Evolutionary conservation across 1,140 invertebrate genomes (phyloP).

Genomic region (Orchestia grillus): DNA sequence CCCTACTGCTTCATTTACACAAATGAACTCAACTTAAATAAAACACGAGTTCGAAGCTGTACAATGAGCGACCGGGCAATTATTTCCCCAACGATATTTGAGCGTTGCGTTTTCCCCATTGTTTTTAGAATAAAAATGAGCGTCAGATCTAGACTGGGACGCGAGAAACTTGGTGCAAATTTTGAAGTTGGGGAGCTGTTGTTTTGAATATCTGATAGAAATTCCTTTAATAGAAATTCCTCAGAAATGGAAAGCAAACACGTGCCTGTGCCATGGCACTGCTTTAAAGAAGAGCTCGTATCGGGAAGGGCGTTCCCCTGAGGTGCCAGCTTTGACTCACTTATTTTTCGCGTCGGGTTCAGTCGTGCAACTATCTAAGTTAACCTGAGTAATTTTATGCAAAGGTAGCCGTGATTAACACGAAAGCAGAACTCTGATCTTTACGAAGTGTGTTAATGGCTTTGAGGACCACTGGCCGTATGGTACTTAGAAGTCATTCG

Average conservation of each 20-base stretch:
- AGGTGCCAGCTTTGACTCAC: neutral
- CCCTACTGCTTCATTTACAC: neutral
- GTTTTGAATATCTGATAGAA: neutral
- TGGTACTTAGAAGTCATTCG: too few species aligned
- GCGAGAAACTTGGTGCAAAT: neutral
- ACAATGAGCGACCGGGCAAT: neutral
- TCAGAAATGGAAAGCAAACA: neutral
- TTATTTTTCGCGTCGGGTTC: neutral
- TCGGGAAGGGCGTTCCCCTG: neutral
- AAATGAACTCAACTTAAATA: neutral
- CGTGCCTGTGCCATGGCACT: neutral
- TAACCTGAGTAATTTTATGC: neutral
- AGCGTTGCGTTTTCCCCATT: neutral
- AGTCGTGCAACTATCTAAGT: neutral
- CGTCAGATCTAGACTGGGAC: neutral
- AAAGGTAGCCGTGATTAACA: neutral
- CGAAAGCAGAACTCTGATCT: neutral
- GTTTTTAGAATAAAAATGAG: neutral
- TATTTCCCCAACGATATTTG: neutral
- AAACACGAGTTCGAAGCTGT: neutral
- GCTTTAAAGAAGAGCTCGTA: neutral
- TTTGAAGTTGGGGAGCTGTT: neutral
- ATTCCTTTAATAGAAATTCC: neutral
- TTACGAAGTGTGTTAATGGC: too few species aligned
- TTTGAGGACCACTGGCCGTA: too few species aligned